phyloP scores from a whole-genome alignment of 2,113 vertebrate genomes.

The Heterochromis multidens region DNA sequence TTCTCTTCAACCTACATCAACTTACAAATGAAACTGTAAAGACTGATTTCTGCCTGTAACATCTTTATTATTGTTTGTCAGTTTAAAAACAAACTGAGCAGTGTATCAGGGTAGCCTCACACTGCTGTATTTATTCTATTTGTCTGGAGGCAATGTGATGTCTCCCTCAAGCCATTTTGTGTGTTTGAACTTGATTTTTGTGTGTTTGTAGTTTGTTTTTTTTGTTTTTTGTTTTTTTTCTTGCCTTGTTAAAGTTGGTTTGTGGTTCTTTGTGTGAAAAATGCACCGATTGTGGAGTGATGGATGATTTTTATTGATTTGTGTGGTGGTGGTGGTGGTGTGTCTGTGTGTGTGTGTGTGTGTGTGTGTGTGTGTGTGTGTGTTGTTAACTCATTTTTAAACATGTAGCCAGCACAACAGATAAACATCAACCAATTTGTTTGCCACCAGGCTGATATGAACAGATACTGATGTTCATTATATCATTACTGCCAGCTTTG shows the following conservation, averaged over 20 bases:
- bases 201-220: too few species aligned
- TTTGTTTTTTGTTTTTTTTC: too few species aligned
- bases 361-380: background rate
- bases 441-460: too few species aligned
- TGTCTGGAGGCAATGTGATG: background rate
- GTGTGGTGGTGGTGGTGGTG: too few species aligned
- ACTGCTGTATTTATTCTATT: background rate
- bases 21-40: background rate
- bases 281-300: background rate
- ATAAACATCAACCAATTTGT: too few species aligned
- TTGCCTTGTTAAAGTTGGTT: background rate
- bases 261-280: background rate
- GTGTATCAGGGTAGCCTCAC: background rate
- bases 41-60: background rate
- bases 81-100: background rate
- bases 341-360: background rate
- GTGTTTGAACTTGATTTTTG: background rate
- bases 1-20: background rate
- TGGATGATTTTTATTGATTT: background rate
- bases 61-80: background rate
- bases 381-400: background rate
- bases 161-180: background rate
- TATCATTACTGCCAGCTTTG: rapidly evolving
- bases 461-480: background rate
- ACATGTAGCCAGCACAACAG: background rate